Evolutionary conservation across 2,888 invertebrate genomes (phyloP).

Genomic region (Tholera decimalis): DNA sequence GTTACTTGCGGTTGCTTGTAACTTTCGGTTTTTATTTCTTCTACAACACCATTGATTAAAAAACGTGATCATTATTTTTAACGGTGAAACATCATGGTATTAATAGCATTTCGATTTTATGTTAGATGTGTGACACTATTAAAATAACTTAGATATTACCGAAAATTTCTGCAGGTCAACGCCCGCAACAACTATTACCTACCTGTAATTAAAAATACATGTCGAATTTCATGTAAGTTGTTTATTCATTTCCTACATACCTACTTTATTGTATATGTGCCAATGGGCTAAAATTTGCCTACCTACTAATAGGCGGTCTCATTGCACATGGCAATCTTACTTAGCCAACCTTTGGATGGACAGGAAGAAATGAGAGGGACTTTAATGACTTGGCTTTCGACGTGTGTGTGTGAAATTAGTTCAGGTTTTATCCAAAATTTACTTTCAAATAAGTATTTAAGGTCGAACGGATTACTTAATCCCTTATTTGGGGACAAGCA

Average conservation of each 20-base stretch:
- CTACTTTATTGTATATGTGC: too few relatives aligned
- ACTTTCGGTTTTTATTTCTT: background rate
- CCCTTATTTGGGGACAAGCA: constrained; percentile 36
- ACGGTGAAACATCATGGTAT: background rate
- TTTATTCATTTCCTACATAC: too few relatives aligned
- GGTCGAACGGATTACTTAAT: constrained; percentile 31
- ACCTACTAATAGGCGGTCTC: too few relatives aligned
- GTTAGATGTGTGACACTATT: constrained; percentile 12
- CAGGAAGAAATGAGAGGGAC: too few relatives aligned
- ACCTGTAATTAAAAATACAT: constrained; percentile 41
- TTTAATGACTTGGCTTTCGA: too few relatives aligned
- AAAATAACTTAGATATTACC: constrained; percentile 25
- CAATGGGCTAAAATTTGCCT: too few relatives aligned
- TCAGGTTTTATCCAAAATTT: constrained; percentile 24
- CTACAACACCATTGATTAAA: background rate
- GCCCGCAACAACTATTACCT: constrained; percentile 37
- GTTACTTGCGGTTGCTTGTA: background rate
- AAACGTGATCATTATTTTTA: background rate
- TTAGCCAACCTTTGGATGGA: too few relatives aligned
- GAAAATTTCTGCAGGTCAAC: constrained; percentile 22
- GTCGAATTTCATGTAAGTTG: constrained; percentile 15
- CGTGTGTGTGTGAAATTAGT: too few relatives aligned
- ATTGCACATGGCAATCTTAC: too few relatives aligned
- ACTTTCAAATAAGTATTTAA: constrained; percentile 20
- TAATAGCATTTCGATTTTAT: constrained; percentile 17